Percentiles rank a stretch among this genome's conserved stretches.
Evolutionary conservation across 1,140 invertebrate species (phyloP).

Genomic region (Brachystomella parvula): DNA sequence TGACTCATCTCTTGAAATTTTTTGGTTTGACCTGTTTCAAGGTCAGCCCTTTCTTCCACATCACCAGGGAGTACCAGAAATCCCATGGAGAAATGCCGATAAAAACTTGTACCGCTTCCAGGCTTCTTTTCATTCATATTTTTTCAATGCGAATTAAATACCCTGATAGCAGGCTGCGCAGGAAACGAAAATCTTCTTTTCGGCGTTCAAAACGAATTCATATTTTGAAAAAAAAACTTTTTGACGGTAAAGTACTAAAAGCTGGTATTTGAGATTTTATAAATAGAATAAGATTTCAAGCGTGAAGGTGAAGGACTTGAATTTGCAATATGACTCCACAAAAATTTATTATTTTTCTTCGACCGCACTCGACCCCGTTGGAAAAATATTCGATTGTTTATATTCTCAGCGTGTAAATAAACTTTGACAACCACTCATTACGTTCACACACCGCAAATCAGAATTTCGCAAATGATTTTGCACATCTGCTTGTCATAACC

Average conservation of each 20-base stretch:
- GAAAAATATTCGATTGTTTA: not conserved
- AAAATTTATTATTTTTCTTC: not conserved
- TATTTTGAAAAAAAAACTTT: not conserved
- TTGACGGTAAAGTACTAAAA: not conserved
- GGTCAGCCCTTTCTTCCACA: not conserved
- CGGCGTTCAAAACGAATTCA: not conserved
- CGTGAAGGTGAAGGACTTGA: not conserved
- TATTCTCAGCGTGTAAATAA: not conserved
- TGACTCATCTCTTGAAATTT: too few species aligned
- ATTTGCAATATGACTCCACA: not conserved
- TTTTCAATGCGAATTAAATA: not conserved
- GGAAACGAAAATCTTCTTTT: too few species aligned
- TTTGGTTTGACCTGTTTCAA: not conserved
- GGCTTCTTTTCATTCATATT: too few species aligned
- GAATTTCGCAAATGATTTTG: not conserved
- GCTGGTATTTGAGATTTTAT: not conserved
- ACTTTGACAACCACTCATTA: not conserved
- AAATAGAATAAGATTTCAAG: not conserved
- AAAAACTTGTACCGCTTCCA: not conserved
- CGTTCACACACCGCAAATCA: too few species aligned
- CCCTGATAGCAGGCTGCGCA: not conserved
- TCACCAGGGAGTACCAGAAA: not conserved
- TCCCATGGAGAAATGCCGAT: not conserved
- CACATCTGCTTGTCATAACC: not conserved
- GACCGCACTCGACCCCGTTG: too few species aligned